Base-by-base conservation (phyloP, 2,888 invertebrate genomes). In the Drosophila cracens region DNA sequence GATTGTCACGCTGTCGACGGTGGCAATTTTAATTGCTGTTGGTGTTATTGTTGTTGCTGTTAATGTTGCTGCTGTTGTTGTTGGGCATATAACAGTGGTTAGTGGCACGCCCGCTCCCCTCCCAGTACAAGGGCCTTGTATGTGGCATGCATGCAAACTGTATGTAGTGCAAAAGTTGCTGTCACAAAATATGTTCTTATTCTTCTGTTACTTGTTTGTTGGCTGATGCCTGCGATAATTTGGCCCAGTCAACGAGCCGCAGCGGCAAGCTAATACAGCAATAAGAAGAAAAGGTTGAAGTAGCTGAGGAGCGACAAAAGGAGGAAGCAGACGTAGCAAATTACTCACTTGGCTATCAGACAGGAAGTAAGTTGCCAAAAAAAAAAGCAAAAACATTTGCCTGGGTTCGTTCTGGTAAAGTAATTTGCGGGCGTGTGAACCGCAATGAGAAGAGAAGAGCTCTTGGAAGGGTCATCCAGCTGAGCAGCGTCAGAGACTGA, bases 381-480 rank as follows among this genome's bases (percentile, higher is more conserved):
- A 65, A 58, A 21, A 27, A n/a, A 52, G 0, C 6, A 54, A 54
- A 16, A 29, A n/a, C 11, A 13, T 57, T 40, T 57, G 40, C 13
- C 56, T 40, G 40, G 16, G 29, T 16, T 57, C 57, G 46, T 57
- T 57, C 57, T 57, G 70, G 57, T 76, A 61, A 75, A 71, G 70
- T 75, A 64, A 76, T 75, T 76, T 76, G 70, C 70, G 76, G 70
- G 70, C 76, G 76, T 75, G 76, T 70, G 70, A 76, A 75, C 74
- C 74, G 48, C 64, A 74, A 59, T 54, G 49, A 40, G 33, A 40
- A 27, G 29, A 49, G 21, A 31, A 52, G 25, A 64, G 31, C n/a
- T 34, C 34, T 18, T 5, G 25, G 27, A 25, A 46, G 46, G 25
- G 25, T 46, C 46, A 21, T 43, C 43, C 21, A 43, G 43, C 43